Conservation (phyloP, 2,797 vertebrate species). For the Pseudochirops corinnae region DNA sequence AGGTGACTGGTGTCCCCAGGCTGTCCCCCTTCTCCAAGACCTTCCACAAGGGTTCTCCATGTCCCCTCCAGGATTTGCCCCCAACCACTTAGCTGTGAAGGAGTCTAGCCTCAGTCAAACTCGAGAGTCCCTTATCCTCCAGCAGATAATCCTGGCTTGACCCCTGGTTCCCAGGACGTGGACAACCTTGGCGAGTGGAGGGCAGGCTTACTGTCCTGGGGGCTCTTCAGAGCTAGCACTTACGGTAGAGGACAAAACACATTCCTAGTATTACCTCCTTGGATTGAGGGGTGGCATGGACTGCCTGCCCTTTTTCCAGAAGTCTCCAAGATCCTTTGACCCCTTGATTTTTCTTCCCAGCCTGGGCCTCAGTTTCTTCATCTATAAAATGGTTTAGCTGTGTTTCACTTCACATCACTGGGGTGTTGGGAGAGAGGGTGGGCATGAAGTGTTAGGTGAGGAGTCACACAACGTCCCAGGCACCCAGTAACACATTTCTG, state of each 20-base stretch:
- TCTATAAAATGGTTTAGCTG: not conserved
- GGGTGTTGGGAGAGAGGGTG: not conserved
- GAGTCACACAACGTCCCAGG: too few relatives aligned
- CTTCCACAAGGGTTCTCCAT: not conserved
- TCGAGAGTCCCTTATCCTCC: not conserved
- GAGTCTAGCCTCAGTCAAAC: too few relatives aligned
- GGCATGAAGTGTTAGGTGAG: too few relatives aligned
- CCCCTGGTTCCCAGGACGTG: not conserved
- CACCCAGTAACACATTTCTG: not conserved
- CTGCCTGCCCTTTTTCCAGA: not conserved
- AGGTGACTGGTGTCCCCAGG: slow-evolving; percentile 78
- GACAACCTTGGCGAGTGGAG: not conserved
- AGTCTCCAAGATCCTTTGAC: too few relatives aligned
- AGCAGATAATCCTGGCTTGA: too few relatives aligned
- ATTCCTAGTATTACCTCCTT: not conserved
- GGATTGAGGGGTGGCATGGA: not conserved
- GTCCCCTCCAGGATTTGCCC: not conserved
- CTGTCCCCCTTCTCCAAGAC: rapidly evolving
- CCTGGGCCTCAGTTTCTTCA: not conserved
- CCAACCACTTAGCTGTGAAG: not conserved
- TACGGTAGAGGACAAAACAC: not conserved
- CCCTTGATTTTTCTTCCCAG: not conserved
- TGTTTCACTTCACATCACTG: not conserved
- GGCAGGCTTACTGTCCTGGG: not conserved
- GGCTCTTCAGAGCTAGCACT: too few relatives aligned